A percentile compares a stretch with the other conserved stretches of the same genome.
These are phyloP conservation scores for Mungos mungo DNA, from an alignment of 2,113 vertebrate species.

Conservation along the genomic window DNA sequence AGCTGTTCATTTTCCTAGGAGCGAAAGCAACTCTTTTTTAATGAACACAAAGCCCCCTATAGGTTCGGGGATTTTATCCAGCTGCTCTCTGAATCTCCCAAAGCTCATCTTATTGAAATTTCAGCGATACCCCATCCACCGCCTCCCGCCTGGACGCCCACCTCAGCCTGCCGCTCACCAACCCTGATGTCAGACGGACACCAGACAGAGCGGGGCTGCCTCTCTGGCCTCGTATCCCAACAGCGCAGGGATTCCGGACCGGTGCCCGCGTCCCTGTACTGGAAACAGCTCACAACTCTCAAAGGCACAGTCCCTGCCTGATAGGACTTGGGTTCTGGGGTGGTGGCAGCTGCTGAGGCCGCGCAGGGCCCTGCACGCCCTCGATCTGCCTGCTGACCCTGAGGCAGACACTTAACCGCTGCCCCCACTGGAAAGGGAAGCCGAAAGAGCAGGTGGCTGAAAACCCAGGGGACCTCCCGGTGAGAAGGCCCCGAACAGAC, in stretches of 20 bases:
- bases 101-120: slow-evolving; percentile 49
- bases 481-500: neutral
- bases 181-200: neutral
- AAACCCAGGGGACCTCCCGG: accelerated
- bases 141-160: neutral
- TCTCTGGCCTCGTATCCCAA: neutral
- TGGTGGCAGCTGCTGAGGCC: neutral
- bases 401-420: neutral
- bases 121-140: neutral
- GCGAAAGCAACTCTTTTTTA: slow-evolving; percentile 36
- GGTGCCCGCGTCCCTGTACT: accelerated
- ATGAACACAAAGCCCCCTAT: slow-evolving; percentile 34
- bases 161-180: neutral
- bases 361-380: neutral
- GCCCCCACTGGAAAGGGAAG: neutral
- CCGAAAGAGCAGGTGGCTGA: neutral
- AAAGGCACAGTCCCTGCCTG: neutral
- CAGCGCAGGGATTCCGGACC: neutral
- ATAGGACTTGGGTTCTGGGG: neutral
- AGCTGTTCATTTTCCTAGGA: slow-evolving; percentile 59
- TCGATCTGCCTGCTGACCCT: neutral
- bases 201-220: neutral
- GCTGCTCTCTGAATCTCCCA: slow-evolving; percentile 26
- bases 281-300: neutral
- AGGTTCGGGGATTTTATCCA: slow-evolving; percentile 6